Conservation (phyloP, 1,140 invertebrate genomes). For the Atta cephalotes region DNA sequence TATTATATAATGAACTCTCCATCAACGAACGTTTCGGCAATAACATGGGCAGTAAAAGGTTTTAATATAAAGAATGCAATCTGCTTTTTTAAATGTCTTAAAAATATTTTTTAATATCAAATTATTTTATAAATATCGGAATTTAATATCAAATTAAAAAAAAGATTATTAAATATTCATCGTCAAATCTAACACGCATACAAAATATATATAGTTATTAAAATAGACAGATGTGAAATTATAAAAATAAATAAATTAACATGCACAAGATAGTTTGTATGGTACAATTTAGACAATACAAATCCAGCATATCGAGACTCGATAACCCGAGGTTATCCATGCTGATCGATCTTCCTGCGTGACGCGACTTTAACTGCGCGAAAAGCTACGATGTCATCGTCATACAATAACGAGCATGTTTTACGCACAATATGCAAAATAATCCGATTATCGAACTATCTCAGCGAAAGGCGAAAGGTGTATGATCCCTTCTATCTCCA, state of each 20-base stretch:
- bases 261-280: neutral
- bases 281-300: slow-evolving; percentile 49
- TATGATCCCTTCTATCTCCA: neutral
- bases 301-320: slow-evolving; percentile 55
- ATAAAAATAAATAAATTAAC: neutral
- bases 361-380: slow-evolving; percentile 71
- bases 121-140: too few species aligned
- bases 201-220: neutral
- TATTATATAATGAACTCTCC: neutral
- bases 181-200: too few species aligned
- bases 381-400: slow-evolving; percentile 68
- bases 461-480: slow-evolving; percentile 42
- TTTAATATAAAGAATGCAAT: neutral
- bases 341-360: slow-evolving; percentile 76
- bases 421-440: slow-evolving; percentile 75
- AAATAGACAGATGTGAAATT: neutral
- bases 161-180: neutral
- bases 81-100: neutral
- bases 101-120: neutral
- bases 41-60: too few species aligned
- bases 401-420: slow-evolving; percentile 76
- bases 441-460: slow-evolving; percentile 73
- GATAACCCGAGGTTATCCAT: slow-evolving; percentile 49
- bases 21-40: too few species aligned
- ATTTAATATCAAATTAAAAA: slow-evolving; percentile 14